Evolutionary conservation across 2,797 vertebrate genomes (phyloP).

Genomic region (Crocodylus rhombifer): DNA sequence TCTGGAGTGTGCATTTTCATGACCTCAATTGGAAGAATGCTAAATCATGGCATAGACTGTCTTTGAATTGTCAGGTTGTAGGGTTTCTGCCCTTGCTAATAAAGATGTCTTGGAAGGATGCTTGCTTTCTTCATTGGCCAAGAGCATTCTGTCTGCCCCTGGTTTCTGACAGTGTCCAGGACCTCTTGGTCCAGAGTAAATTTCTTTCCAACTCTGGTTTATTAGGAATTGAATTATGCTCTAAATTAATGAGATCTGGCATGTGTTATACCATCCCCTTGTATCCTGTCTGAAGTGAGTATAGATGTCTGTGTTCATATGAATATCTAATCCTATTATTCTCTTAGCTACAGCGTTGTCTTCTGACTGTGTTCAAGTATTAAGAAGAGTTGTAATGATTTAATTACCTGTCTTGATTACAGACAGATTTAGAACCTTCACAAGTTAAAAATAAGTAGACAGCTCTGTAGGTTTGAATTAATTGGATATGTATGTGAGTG

Average conservation of each 20-base stretch:
- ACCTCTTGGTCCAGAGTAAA: background rate
- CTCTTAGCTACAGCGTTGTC: background rate
- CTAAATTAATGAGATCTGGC: background rate
- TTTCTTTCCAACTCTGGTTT: background rate
- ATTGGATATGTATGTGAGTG: background rate
- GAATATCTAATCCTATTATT: background rate
- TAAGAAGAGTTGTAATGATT: background rate
- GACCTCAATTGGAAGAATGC: background rate
- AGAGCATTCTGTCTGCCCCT: background rate
- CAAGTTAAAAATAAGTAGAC: background rate
- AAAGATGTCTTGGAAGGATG: background rate
- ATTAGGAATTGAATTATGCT: background rate
- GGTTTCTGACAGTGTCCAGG: background rate
- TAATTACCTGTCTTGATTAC: background rate
- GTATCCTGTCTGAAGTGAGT: background rate
- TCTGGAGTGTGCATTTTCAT: background rate
- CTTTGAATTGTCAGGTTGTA: background rate
- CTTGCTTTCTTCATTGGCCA: background rate
- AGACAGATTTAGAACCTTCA: background rate
- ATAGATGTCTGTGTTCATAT: background rate
- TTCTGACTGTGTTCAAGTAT: too few relatives aligned
- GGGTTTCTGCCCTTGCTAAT: background rate
- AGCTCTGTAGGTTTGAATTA: background rate
- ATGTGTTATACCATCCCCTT: background rate
- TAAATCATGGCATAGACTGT: background rate